Conservation (phyloP, 1,140 invertebrate species). For the Papilio polyxenes region DNA sequence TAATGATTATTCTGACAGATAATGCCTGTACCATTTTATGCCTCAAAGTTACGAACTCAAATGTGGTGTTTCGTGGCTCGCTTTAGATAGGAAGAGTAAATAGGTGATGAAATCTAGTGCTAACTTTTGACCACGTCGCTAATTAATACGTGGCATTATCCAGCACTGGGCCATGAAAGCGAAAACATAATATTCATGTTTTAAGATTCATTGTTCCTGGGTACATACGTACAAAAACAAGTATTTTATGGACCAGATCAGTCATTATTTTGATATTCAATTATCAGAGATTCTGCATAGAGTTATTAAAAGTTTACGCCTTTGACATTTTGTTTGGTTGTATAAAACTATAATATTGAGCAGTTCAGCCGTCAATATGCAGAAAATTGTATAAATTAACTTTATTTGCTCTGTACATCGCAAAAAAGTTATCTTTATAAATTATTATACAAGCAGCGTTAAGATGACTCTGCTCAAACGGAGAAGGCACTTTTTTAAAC, state of each 20-base stretch:
- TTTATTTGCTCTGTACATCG: conserved; percentile 35
- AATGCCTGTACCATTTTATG: too few relatives aligned
- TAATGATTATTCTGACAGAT: too few relatives aligned
- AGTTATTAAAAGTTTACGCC: conserved; percentile 16
- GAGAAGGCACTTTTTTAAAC: background rate
- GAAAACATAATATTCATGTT: background rate
- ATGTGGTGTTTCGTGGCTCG: too few relatives aligned
- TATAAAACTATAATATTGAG: conserved; percentile 29
- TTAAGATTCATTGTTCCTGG: background rate
- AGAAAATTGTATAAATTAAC: conserved; percentile 37
- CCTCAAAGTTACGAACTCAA: too few relatives aligned
- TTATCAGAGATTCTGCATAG: conserved; percentile 28
- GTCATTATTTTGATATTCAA: conserved; percentile 21
- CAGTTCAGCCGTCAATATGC: conserved; percentile 16
- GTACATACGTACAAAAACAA: background rate
- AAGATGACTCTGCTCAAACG: background rate
- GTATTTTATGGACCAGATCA: background rate
- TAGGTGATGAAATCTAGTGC: background rate
- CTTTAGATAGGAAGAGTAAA: too few relatives aligned
- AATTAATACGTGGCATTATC: background rate
- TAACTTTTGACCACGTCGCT: background rate
- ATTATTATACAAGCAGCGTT: conserved; percentile 6
- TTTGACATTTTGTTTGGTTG: conserved; percentile 20
- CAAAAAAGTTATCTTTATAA: conserved; percentile 30
- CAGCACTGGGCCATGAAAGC: background rate